Base-by-base conservation (phyloP, 1,140 invertebrate species). In the Dendroctonus valens region DNA sequence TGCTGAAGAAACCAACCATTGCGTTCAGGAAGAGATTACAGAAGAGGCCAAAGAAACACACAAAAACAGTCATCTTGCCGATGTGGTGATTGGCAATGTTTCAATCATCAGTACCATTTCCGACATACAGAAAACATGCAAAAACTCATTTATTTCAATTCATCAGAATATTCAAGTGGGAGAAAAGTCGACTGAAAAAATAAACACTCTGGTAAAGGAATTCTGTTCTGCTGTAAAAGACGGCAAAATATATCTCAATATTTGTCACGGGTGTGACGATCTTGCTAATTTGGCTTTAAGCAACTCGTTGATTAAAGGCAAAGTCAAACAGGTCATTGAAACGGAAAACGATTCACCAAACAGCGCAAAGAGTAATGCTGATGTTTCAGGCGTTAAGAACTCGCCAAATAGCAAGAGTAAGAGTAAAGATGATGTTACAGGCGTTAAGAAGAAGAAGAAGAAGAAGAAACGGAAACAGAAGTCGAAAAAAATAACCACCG, bases 221-320 rank as follows among this genome's bases (percentile, higher is more conserved):
- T 71, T 69, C 49, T 71, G 67, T 62, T 69, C 67, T 14, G 57
- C 59, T 5, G 59, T 71, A 5, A 50, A 37, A 44, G 59, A 69
- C 48, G 70, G 67, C 11, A 68, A 69, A 49, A 52, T 71, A 11
- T 62, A 67, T 26, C 44, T 71, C 40, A 71, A 71, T 49, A 50
- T 71, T 5, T 71, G 26, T 26, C 26, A 26, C 26, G 3, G 26
- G 26, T 26, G 26, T 26, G 26, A 26, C 3, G 26, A 26, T 26
- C 26, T 26, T 26, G 26, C 26, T 26, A 26, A 3, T 26, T 26
- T 26, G 26, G 26, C 3, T 26, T 26, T 26, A 26, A 26, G 26
- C 26, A 26, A 26, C 26, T 2, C 26, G 26, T 26, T 26, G 26
- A 26, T 26, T 26, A 26, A 3, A 26, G 26, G 3, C 26, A 26